phyloP scores from a whole-genome alignment of 2,888 invertebrate genomes.

The Eurytoma adleriae region DNA sequence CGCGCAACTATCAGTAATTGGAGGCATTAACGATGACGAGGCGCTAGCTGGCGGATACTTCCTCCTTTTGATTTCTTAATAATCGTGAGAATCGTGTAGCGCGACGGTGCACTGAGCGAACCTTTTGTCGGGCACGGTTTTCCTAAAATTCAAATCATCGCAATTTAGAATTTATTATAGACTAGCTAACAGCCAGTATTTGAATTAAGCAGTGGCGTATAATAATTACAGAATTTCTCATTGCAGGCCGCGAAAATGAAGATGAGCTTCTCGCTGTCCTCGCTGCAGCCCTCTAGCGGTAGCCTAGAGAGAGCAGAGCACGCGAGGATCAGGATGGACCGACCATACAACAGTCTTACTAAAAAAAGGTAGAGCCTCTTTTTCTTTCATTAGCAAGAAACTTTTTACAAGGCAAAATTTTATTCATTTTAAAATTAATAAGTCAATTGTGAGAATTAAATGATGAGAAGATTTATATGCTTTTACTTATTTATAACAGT shows the following conservation, averaged over 20 bases:
- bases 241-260: conserved; percentile 77
- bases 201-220: neutral
- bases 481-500: too few species aligned
- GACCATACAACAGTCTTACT: conserved; percentile 90
- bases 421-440: neutral
- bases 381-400: conserved; percentile 52
- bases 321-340: conserved; percentile 78
- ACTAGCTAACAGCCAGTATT: neutral
- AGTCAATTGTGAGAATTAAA: too few species aligned
- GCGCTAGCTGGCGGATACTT: conserved; percentile 29
- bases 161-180: neutral
- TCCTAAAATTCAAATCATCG: conserved; percentile 19
- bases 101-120: neutral
- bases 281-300: conserved; percentile 83
- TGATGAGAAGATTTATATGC: too few species aligned
- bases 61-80: conserved; percentile 25
- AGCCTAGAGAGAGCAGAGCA: conserved; percentile 76
- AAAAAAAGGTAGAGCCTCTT: conserved; percentile 80
- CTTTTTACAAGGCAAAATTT: neutral
- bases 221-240: conserved; percentile 28
- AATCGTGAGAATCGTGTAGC: conserved; percentile 42
- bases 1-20: conserved; percentile 46
- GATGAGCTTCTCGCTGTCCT: conserved; percentile 89
- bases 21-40: conserved; percentile 47
- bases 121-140: neutral